phyloP scores from a whole-genome alignment of 1,140 invertebrate genomes.

The Magallana angulata region DNA sequence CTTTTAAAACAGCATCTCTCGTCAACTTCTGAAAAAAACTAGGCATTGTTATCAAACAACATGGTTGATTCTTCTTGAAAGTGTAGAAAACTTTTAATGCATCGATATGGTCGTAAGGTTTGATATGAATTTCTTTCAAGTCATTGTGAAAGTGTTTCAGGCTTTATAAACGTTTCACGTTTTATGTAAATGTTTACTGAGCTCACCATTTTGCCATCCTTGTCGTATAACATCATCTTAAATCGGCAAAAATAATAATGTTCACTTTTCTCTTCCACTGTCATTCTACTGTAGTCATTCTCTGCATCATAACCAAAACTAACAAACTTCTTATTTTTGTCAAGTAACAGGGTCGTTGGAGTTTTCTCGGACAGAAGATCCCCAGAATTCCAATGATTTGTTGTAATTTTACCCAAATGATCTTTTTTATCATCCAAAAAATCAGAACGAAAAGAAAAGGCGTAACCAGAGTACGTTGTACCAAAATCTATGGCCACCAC shows the following conservation, averaged over 20 bases:
- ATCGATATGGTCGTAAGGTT: no score
- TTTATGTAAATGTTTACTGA: no score
- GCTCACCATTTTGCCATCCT: neutral
- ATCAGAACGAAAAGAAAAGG: neutral
- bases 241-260: neutral
- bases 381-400: neutral
- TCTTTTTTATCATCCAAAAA: neutral
- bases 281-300: neutral
- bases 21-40: no score
- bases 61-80: no score
- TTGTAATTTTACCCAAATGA: neutral
- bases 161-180: no score
- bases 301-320: conserved; percentile 3
- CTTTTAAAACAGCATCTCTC: no score
- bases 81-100: no score
- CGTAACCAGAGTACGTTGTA: neutral
- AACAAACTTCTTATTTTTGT: neutral
- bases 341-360: neutral
- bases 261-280: neutral
- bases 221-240: conserved; percentile 21
- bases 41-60: no score
- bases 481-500: conserved; percentile 21
- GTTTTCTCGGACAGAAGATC: neutral
- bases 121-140: no score
- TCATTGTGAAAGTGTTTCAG: no score